Conservation (phyloP, 2,888 invertebrate species). For the Phania funesta region DNA sequence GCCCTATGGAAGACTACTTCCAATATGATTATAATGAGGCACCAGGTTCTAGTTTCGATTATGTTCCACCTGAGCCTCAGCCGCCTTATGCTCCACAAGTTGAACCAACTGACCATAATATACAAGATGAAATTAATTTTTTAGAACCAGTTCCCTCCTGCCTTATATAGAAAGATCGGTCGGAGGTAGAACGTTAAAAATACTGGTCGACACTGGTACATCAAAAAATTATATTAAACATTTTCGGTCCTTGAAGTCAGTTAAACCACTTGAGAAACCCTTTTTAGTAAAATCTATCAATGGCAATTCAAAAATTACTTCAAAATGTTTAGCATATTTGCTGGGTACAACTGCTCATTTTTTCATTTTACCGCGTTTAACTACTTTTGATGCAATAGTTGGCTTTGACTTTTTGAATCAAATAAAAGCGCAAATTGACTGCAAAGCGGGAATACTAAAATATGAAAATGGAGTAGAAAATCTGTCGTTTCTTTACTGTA, state of each 20-base stretch:
- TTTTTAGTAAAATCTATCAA: slow-evolving; percentile 53
- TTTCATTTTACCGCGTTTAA: too few relatives aligned
- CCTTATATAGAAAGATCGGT: slow-evolving; percentile 29
- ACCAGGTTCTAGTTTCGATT: not conserved
- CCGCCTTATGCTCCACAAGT: not conserved
- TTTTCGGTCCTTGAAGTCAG: slow-evolving; percentile 7
- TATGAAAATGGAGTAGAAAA: too few relatives aligned
- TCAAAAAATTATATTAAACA: slow-evolving; percentile 50
- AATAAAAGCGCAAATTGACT: too few relatives aligned
- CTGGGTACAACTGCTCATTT: too few relatives aligned
- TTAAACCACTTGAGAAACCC: slow-evolving; percentile 14
- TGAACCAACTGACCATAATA: not conserved
- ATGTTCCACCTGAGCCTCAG: not conserved
- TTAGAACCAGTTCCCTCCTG: slow-evolving; percentile 41
- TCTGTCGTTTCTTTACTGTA: slow-evolving; percentile 8
- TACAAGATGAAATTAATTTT: slow-evolving; percentile 30
- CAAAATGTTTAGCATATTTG: slow-evolving; percentile 44
- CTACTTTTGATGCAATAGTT: too few relatives aligned
- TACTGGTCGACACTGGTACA: too few relatives aligned
- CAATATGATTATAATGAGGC: not conserved
- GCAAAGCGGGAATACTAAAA: too few relatives aligned
- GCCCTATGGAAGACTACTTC: not conserved
- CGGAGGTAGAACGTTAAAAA: slow-evolving; percentile 27
- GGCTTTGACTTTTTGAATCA: too few relatives aligned
- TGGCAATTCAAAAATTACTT: slow-evolving; percentile 32